These are phyloP conservation scores for Onychomys leucogaster DNA, from an alignment of 2,797 vertebrate genomes.

Conservation along the genomic window DNA sequence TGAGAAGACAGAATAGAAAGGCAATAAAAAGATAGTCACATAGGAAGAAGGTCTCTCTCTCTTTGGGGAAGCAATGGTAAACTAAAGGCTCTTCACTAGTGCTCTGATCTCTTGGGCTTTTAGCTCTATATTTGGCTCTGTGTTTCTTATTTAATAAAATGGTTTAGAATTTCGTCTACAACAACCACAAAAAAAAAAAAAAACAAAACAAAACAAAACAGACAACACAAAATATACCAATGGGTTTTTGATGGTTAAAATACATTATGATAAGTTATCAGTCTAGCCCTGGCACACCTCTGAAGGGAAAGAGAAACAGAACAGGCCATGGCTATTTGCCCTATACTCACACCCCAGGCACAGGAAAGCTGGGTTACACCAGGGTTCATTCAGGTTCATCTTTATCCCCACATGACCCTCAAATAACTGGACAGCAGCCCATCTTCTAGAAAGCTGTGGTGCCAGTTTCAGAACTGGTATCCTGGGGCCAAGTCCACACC, in stretches of 20 bases:
- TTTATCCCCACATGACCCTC: constrained; percentile 10
- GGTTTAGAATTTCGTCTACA: too few relatives aligned
- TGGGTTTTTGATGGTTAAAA: neutral
- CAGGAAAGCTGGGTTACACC: neutral
- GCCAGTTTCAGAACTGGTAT: neutral
- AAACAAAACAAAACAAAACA: neutral
- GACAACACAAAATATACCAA: neutral
- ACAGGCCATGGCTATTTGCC: neutral
- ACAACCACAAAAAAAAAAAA: too few relatives aligned
- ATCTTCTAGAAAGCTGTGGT: neutral
- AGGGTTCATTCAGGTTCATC: constrained; percentile 15
- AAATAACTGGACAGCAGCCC: neutral
- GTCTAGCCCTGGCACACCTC: neutral
- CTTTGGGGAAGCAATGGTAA: too few relatives aligned
- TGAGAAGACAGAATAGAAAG: too few relatives aligned
- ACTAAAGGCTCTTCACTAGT: too few relatives aligned
- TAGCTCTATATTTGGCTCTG: too few relatives aligned
- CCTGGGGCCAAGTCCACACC: neutral
- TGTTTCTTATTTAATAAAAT: too few relatives aligned
- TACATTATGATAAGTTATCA: neutral
- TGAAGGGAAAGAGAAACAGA: neutral
- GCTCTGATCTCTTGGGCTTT: too few relatives aligned
- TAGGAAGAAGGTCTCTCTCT: too few relatives aligned
- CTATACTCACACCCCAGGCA: neutral
- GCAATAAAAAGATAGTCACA: too few relatives aligned